Evolutionary conservation across 2,113 vertebrate species (phyloP), one percentile per base, ranked within the genome.

Genomic region (Verasper variegatus): DNA sequence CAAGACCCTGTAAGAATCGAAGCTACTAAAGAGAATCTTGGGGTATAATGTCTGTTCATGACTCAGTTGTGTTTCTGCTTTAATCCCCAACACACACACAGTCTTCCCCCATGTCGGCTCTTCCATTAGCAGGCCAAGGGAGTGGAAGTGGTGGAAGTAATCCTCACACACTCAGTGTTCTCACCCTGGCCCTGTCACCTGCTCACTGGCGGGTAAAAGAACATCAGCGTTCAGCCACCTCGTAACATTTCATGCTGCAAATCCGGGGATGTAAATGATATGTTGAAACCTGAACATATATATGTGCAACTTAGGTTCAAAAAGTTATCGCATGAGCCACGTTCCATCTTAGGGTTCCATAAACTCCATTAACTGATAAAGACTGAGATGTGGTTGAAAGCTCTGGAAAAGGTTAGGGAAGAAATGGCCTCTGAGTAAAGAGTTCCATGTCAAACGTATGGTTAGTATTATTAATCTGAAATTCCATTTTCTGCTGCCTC

Each of bases 71-170:
- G 45, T 52, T 52, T 18, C 51, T n/a, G 51, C 7, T 9, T 52
- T 49, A 49, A 17, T 49, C 7, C 17, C 15, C 15, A 18, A 49
- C 45, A 49, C 45, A 73, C 76, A 49, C 49, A 51, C 49, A 15
- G 4, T 49, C 45, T 17, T 49, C 15, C 45, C 17, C 45, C 70
- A 72, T 10, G 67, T n/a, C 2, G 51, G 35, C 58, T 65, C 69
- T 81, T 87, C 86, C 85, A 88, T 91, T 92, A 90, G 77, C 9
- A 2, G 70, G 47, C 69, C 81, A 55, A 3, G 35, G 83, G 67
- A 52, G 80, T 77, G 61, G 74, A 91, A 93, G 87, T 93, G 88
- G 82, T 88, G 85, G 91, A 92, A 93, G 49, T 93, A 93, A 92
- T 93, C 88, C 76, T 73, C 71, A 55, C 81, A 76, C 75, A 45